Conservation (phyloP, 2,113 vertebrate species). For the Gymnogyps californianus region DNA sequence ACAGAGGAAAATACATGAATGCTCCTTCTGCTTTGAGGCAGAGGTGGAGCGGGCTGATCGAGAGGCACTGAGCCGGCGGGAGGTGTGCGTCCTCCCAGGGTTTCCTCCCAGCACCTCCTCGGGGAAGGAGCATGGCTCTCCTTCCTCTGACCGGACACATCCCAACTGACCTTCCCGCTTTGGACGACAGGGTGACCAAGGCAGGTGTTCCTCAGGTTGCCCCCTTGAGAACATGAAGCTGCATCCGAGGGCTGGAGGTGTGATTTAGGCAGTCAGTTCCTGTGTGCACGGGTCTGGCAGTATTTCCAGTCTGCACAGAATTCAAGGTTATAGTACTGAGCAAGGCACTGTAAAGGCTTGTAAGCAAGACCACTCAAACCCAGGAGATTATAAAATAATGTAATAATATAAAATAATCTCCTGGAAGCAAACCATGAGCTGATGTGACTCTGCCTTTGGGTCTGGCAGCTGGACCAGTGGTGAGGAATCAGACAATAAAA, state of each 20-base stretch:
- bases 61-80: rapidly evolving
- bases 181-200: background rate
- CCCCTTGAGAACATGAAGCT: background rate
- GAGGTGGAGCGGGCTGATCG: background rate
- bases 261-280: background rate
- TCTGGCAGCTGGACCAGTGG: background rate
- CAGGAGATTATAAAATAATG: background rate
- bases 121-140: background rate
- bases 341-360: background rate
- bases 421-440: background rate
- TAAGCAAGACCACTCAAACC: background rate
- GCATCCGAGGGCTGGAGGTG: background rate
- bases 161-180: background rate
- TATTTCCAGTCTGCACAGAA: background rate
- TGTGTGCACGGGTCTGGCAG: background rate
- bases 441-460: background rate
- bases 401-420: conserved; percentile 20
- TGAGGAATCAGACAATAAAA: background rate
- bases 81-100: background rate
- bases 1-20: background rate
- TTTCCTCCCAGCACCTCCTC: background rate
- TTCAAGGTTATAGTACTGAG: background rate
- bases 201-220: background rate
- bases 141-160: background rate
- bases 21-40: background rate